A percentile compares a stretch with the other conserved stretches of the same genome.
phyloP scores from a whole-genome alignment of 2,888 invertebrate genomes.

The Flexamia atlantica region DNA sequence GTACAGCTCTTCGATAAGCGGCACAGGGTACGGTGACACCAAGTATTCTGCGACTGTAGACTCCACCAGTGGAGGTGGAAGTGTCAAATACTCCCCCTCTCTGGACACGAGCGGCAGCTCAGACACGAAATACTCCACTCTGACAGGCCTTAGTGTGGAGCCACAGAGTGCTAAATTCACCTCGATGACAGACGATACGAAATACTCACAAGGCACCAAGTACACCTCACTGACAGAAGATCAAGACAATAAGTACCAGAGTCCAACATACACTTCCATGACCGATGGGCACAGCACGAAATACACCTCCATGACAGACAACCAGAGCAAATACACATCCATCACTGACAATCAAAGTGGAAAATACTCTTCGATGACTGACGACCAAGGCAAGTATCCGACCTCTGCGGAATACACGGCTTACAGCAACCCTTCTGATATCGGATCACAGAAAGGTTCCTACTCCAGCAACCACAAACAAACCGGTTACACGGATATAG shows the following conservation, averaged over 20 bases:
- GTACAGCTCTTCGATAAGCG: slow-evolving; percentile 46
- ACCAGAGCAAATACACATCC: slow-evolving; percentile 18
- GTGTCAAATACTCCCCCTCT: slow-evolving; percentile 46
- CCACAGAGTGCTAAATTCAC: slow-evolving; percentile 58
- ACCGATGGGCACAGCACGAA: slow-evolving; percentile 19
- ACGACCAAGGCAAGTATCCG: slow-evolving; percentile 44
- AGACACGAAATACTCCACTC: slow-evolving; percentile 58
- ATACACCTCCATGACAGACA: slow-evolving; percentile 40
- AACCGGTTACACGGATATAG: slow-evolving; percentile 57
- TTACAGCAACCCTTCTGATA: slow-evolving; percentile 68
- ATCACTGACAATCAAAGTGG: slow-evolving; percentile 34
- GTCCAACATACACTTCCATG: slow-evolving; percentile 7
- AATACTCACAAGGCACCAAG: slow-evolving; percentile 52
- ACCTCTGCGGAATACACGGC: slow-evolving; percentile 65
- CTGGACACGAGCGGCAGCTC: slow-evolving; percentile 46
- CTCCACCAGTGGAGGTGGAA: background rate
- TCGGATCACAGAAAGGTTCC: slow-evolving; percentile 63
- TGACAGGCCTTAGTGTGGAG: slow-evolving; percentile 60
- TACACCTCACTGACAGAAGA: slow-evolving; percentile 64
- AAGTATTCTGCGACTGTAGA: slow-evolving; percentile 53
- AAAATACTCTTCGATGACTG: slow-evolving; percentile 39
- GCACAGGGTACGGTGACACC: slow-evolving; percentile 37
- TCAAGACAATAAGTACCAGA: slow-evolving; percentile 20
- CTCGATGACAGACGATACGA: slow-evolving; percentile 15
- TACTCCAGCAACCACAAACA: slow-evolving; percentile 52